Conservation (phyloP, 1,140 invertebrate genomes). For the Globodera ellingtonae region DNA sequence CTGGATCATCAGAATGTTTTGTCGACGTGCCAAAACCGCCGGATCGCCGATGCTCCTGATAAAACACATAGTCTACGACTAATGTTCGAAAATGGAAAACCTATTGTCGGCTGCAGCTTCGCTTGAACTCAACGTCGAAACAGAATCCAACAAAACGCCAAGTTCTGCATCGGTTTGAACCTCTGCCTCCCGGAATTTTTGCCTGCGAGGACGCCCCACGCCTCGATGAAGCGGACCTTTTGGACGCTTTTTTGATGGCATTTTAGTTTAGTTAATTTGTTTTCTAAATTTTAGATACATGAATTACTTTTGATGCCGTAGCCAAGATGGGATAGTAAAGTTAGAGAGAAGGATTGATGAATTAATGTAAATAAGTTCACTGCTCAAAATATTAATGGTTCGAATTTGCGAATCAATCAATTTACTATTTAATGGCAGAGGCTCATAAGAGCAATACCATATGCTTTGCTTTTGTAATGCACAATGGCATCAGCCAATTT, state of each 20-base stretch:
- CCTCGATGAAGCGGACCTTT: background rate
- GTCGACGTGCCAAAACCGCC: background rate
- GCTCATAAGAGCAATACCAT: too few relatives aligned
- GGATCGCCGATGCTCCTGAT: background rate
- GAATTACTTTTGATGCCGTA: background rate
- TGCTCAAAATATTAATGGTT: too few relatives aligned
- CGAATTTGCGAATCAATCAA: too few relatives aligned
- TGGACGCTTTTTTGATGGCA: background rate
- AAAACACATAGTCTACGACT: background rate
- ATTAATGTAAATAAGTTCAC: too few relatives aligned
- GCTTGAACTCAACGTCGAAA: background rate
- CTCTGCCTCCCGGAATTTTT: background rate
- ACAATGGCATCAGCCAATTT: too few relatives aligned
- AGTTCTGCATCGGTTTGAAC: conserved; percentile 5
- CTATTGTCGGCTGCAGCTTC: background rate
- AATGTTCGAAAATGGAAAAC: background rate
- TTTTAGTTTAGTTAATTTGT: background rate
- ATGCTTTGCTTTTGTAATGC: too few relatives aligned
- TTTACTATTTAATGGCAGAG: too few relatives aligned
- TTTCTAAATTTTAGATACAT: background rate
- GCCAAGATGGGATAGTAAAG: background rate
- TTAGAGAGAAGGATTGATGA: too few relatives aligned
- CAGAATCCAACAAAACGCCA: background rate
- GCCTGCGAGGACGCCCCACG: background rate
- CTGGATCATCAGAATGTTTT: conserved; percentile 3